Percentiles rank a stretch among this genome's conserved stretches.
Conservation (phyloP, 2,797 vertebrate species). For the Chaenodraco wilsoni region DNA sequence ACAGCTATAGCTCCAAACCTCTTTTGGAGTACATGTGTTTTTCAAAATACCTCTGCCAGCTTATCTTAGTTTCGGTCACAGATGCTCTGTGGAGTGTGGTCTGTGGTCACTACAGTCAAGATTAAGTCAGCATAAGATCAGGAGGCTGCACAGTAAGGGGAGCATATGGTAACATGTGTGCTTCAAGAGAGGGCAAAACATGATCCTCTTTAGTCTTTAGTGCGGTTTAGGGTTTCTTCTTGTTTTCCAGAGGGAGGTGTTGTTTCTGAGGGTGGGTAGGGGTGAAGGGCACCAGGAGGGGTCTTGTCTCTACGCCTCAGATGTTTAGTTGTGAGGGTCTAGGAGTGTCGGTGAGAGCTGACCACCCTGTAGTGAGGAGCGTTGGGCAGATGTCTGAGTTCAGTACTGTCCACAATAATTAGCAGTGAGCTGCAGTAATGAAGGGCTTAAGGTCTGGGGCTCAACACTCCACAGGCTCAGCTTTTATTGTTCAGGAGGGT, state of each 20-base stretch:
- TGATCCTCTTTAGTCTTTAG: slow-evolving; percentile 29
- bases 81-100: slow-evolving; percentile 69
- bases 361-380: slow-evolving; percentile 56
- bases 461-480: slow-evolving; percentile 64
- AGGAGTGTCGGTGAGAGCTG: slow-evolving; percentile 40
- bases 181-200: slow-evolving; percentile 34
- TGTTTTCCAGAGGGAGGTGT: slow-evolving; percentile 38
- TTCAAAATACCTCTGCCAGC: slow-evolving; percentile 35
- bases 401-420: slow-evolving; percentile 69
- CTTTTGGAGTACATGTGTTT: slow-evolving; percentile 31
- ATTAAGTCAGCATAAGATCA: slow-evolving; percentile 64
- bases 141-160: slow-evolving; percentile 35
- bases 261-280: slow-evolving; percentile 49
- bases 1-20: slow-evolving; percentile 16
- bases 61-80: slow-evolving; percentile 51
- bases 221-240: slow-evolving; percentile 22
- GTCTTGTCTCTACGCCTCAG: slow-evolving; percentile 45
- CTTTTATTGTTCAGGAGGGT: slow-evolving; percentile 68
- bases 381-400: slow-evolving; percentile 32
- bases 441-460: slow-evolving; percentile 74
- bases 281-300: slow-evolving; percentile 30
- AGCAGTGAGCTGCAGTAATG: slow-evolving; percentile 74
- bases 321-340: slow-evolving; percentile 28
- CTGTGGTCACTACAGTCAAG: slow-evolving; percentile 68
- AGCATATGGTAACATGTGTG: slow-evolving; percentile 74